Conservation (phyloP, 2,113 vertebrate genomes). For the Dipodomys ordii region DNA sequence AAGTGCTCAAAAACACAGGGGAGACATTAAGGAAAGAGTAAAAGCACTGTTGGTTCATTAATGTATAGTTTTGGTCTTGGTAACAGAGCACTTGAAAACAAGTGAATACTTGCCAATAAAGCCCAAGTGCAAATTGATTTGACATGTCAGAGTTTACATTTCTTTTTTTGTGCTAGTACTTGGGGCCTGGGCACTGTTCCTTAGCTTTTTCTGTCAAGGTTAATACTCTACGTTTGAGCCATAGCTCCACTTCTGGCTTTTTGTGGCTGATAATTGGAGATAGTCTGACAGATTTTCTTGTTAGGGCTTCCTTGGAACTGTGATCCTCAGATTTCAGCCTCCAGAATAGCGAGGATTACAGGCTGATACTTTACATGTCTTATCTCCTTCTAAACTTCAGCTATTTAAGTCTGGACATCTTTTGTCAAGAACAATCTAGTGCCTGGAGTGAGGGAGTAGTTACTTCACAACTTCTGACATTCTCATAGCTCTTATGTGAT, state of each 20-base stretch:
- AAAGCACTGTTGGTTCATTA: not conserved
- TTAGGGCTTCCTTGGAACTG: no score
- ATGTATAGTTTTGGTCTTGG: not conserved
- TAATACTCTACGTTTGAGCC: no score
- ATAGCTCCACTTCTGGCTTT: no score
- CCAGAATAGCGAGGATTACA: no score
- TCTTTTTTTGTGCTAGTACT: no score
- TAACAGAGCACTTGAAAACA: not conserved
- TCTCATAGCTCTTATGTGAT: not conserved
- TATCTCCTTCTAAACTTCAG: not conserved
- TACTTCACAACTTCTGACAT: not conserved
- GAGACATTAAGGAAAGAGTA: not conserved
- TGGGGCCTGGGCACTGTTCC: no score
- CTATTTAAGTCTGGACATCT: not conserved
- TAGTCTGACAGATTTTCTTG: no score
- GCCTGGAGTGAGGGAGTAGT: not conserved
- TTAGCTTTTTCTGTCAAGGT: no score
- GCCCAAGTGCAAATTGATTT: not conserved
- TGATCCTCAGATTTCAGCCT: no score
- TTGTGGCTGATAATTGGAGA: no score
- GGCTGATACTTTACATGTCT: not conserved
- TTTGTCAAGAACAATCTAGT: not conserved
- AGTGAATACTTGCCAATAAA: not conserved
- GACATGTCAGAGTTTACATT: no score
- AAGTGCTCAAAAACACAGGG: not conserved